Conservation (phyloP, 2,113 vertebrate species). For the Garra rufa region DNA sequence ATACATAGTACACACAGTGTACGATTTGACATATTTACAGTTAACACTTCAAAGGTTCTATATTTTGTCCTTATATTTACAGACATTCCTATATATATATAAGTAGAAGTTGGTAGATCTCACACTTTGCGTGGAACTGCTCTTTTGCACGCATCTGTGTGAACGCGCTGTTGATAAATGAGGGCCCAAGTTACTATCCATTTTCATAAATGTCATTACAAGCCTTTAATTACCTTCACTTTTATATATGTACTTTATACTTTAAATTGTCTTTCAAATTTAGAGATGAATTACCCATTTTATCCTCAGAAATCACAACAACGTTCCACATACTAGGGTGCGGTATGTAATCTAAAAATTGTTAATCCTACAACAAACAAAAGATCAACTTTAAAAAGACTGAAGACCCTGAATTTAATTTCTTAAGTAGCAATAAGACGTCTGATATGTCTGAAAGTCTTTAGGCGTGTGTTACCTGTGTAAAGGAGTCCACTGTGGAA, state of each 20-base stretch:
- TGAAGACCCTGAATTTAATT: not conserved
- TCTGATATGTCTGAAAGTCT: not conserved
- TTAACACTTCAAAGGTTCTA: no score
- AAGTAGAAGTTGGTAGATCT: no score
- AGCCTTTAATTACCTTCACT: no score
- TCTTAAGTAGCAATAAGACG: not conserved
- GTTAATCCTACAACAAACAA: not conserved
- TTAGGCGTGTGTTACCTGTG: constrained; percentile 75
- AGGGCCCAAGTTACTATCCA: not conserved
- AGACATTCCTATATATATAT: no score
- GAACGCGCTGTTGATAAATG: no score
- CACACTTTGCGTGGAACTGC: no score
- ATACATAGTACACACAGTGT: no score
- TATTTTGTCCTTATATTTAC: not conserved
- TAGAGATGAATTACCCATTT: not conserved
- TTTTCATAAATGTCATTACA: no score
- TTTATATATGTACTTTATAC: not conserved
- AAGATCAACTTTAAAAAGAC: not conserved
- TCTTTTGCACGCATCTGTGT: no score
- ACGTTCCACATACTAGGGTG: not conserved
- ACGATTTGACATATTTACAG: no score
- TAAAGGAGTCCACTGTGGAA: constrained; percentile 89
- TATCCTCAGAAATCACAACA: not conserved
- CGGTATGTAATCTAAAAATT: not conserved
- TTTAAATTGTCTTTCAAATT: not conserved